Base-by-base conservation (phyloP, 1,140 invertebrate species). In the Rhyacophila brunnea region DNA sequence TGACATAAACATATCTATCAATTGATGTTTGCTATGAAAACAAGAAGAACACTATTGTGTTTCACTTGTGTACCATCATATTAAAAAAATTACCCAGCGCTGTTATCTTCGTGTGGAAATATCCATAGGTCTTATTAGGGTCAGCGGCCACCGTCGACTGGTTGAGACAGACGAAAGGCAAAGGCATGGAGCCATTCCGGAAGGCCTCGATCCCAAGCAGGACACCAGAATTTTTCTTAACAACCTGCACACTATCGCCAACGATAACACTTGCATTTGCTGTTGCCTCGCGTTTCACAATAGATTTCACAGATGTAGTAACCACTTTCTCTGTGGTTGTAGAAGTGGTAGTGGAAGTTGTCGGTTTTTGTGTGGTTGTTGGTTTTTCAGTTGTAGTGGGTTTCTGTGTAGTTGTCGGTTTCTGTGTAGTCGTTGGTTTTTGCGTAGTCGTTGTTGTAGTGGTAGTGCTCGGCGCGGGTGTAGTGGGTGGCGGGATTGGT, bases 41-140 rank as follows among this genome's bases (percentile, higher is more conserved):
- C n/a, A n/a, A n/a, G n/a, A n/a, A n/a, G n/a, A n/a, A n/a, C n/a
- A n/a, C n/a, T n/a, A n/a, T n/a, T n/a, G n/a, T n/a, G n/a, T n/a
- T n/a, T n/a, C n/a, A n/a, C n/a, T n/a, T n/a, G n/a, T n/a, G n/a
- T n/a, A n/a, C n/a, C n/a, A n/a, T n/a, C n/a, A n/a, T n/a, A n/a
- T n/a, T 28, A 28, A 5, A 28, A 28, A 28, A 28, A 28, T 75
- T 64, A 89, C 88, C 83, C 81, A 83, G 83, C 7, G 84, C 77
- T 28, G 76, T 74, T 46, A 90, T 67, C 40, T 77, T 78, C 55
- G 77, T 80, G n/a, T 79, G 68, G 66, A 87, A 91, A 68, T 86
- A 85, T n/a, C 89, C 89, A 72, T 88, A 89, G 4, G 81, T 84
- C 62, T 88, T 87, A 32, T 83, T 82, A 3, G 82, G 73, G 71